phyloP scores from a whole-genome alignment of 2,113 vertebrate genomes.

The Antechinus flavipes region DNA sequence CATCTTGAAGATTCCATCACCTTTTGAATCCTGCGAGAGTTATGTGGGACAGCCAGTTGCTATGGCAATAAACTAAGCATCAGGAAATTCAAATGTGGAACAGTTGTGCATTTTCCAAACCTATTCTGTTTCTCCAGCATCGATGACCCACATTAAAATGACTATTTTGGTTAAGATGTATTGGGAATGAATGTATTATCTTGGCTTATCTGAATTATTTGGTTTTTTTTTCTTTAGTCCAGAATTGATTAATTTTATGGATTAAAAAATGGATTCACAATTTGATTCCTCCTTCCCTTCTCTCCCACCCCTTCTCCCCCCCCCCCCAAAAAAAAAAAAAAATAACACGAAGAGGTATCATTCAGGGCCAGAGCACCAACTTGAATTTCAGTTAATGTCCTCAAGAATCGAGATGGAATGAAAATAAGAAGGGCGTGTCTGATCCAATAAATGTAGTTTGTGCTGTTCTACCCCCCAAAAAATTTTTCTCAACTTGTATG shows the following conservation, averaged over 20 bases:
- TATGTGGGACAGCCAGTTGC: slow-evolving; percentile 39
- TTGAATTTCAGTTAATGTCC: neutral
- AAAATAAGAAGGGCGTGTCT: slow-evolving; percentile 4
- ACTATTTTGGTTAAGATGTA: slow-evolving; percentile 13
- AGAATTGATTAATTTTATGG: slow-evolving; percentile 41
- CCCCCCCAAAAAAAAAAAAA: neutral
- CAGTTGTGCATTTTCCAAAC: neutral
- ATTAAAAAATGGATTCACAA: neutral
- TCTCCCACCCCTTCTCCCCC: no score
- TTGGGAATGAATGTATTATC: slow-evolving; percentile 53
- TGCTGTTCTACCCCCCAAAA: slow-evolving; percentile 13
- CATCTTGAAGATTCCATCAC: neutral
- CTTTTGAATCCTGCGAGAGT: slow-evolving; percentile 33
- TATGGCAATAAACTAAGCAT: neutral
- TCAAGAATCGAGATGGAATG: slow-evolving; percentile 22
- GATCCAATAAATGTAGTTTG: neutral
- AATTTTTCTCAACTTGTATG: neutral
- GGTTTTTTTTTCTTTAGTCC: slow-evolving; percentile 45
- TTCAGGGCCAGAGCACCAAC: slow-evolving; percentile 36
- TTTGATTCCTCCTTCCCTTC: neutral
- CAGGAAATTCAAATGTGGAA: neutral
- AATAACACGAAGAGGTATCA: slow-evolving; percentile 42
- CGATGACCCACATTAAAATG: slow-evolving; percentile 40
- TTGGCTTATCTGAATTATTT: slow-evolving; percentile 36
- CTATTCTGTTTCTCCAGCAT: neutral